Evolutionary conservation across 2,888 invertebrate species (phyloP), one percentile per base, ranked within the genome.

Genomic region (Psococerastis gibbosa): DNA sequence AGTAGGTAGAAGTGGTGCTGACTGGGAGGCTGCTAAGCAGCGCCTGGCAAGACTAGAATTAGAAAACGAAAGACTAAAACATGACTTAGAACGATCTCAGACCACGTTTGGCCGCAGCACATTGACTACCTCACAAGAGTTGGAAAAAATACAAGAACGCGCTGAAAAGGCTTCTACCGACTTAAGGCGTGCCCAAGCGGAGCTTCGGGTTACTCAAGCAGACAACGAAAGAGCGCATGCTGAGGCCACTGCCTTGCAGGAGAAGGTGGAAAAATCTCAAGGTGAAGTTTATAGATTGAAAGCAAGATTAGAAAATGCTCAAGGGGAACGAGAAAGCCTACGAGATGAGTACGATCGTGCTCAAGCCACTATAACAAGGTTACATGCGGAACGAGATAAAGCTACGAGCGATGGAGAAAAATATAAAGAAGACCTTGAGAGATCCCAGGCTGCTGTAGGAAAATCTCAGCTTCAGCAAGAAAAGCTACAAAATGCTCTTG

Each of bases 201-300:
- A 91, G 60, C 66, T 91, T 46, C 72, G 91, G 57, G 88, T 89
- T 35, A 88, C 88, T 45, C 87, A 88, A 61, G 81, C 87, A 35
- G 91, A 91, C 60, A 84, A 82, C 51, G 91, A 91, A 56, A 71
- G 91, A 57, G 79, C 84, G 35, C 73, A 82, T 47, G 70, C 77
- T 23, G 88, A 89, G 60, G 79, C 85, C 1, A 74, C 82, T 41
- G 80, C 77, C 13, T 66, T 89, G 46, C 91, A 91, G 60, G 91
- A 91, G 56, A 91, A 91, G 66, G 65, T 91, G 49, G 91, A 91
- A 60, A 88, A 89, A 65, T 85, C 87, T 45, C 91, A 91, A 63
- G 91, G 91, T 48, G 91, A 92, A 63, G 88, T 92, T 31, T 91
- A 91, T 58, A 77, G 91, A 61, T 69, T 91, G 53, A 91, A 91